These are phyloP conservation scores for Hirtodrosophila trivittata DNA, from an alignment of 2,888 invertebrate species.

Conservation along the genomic window DNA sequence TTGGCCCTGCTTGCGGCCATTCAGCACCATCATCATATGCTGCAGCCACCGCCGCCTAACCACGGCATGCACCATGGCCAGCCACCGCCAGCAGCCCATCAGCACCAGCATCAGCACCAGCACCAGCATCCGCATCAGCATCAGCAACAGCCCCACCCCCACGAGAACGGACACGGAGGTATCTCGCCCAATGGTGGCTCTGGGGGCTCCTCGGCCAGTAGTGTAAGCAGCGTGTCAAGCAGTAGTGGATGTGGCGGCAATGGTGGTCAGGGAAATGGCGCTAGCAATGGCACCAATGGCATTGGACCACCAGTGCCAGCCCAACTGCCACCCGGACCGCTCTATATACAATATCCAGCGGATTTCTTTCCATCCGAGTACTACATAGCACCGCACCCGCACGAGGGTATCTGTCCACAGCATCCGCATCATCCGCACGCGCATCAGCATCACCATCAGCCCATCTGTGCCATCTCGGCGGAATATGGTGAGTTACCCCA, in stretches of 20 bases:
- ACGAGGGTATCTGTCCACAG: slow-evolving; percentile 86
- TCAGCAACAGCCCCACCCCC: slow-evolving; percentile 55
- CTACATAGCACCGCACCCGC: slow-evolving; percentile 83
- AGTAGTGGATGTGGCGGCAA: slow-evolving; percentile 58
- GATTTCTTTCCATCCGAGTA: slow-evolving; percentile 83
- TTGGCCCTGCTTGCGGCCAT: slow-evolving; percentile 82
- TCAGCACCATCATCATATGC: slow-evolving; percentile 77
- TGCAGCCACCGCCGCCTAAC: slow-evolving; percentile 44
- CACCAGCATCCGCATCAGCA: slow-evolving; percentile 51
- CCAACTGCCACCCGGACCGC: slow-evolving; percentile 75
- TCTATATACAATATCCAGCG: slow-evolving; percentile 83
- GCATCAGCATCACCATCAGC: slow-evolving; percentile 85
- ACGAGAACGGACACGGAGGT: slow-evolving; percentile 73
- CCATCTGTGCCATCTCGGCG: slow-evolving; percentile 89
- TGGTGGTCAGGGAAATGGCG: slow-evolving; percentile 44
- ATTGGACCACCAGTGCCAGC: slow-evolving; percentile 65
- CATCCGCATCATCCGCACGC: slow-evolving; percentile 82
- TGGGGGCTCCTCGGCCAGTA: slow-evolving; percentile 73
- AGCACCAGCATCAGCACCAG: slow-evolving; percentile 49
- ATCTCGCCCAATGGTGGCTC: slow-evolving; percentile 55
- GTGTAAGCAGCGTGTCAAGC: slow-evolving; percentile 71
- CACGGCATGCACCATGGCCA: slow-evolving; percentile 28
- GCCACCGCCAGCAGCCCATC: slow-evolving; percentile 28
- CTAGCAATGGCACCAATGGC: slow-evolving; percentile 71
- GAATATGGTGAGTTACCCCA: slow-evolving; percentile 87